Percentiles rank a stretch among this genome's conserved stretches.
phyloP scores from a whole-genome alignment of 1,140 invertebrate genomes.

The Aphidius ervi region DNA sequence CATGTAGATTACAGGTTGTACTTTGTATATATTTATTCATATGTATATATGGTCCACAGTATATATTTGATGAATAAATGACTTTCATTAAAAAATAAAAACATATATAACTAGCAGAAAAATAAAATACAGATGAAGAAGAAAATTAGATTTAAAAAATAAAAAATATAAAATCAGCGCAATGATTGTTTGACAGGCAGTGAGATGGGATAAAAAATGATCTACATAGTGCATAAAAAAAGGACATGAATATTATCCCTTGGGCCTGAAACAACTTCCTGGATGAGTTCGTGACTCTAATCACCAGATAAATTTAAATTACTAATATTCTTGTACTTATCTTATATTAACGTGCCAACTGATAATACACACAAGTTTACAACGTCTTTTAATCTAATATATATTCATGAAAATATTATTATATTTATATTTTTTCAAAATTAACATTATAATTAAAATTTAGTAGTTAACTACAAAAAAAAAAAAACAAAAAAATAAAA shows the following conservation, averaged over 20 bases:
- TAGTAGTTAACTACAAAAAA: too few relatives aligned
- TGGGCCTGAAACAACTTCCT: slow-evolving; percentile 4
- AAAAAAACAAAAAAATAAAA: too few relatives aligned
- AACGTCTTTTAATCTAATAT: not conserved
- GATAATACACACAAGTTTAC: too few relatives aligned
- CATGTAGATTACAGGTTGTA: slow-evolving; percentile 15
- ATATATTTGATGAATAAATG: slow-evolving; percentile 14
- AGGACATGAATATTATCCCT: slow-evolving; percentile 1
- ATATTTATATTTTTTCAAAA: too few relatives aligned
- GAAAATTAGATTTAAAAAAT: not conserved
- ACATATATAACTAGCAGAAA: not conserved
- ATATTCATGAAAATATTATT: not conserved
- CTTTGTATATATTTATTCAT: not conserved
- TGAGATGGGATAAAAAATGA: not conserved
- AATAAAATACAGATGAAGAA: not conserved
- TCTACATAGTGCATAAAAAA: not conserved
- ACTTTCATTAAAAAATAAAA: slow-evolving; percentile 10
- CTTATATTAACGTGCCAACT: too few relatives aligned
- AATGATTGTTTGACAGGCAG: slow-evolving; percentile 9
- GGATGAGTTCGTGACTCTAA: slow-evolving; percentile 15
- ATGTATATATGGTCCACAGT: not conserved
- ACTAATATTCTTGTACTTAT: not conserved
- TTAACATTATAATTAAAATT: too few relatives aligned
- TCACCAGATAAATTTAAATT: slow-evolving; percentile 14
- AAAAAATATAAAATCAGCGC: slow-evolving; percentile 10